These are phyloP conservation scores for Anas platyrhynchos DNA, from an alignment of 2,113 vertebrate species.

Conservation along the genomic window DNA sequence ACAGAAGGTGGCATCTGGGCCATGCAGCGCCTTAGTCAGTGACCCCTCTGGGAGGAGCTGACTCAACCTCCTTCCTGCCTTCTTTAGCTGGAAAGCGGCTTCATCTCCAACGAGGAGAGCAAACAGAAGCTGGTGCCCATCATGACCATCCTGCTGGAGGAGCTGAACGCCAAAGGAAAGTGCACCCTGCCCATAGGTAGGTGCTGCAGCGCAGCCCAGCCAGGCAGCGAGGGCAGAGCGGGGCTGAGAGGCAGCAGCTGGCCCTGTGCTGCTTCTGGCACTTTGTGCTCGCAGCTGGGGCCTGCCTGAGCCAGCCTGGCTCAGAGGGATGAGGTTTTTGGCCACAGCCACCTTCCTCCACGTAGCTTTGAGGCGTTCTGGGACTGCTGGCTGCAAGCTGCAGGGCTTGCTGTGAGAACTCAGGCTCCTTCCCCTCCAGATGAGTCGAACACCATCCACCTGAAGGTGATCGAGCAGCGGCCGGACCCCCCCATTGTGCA, in stretches of 20 bases:
- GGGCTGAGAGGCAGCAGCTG: not conserved
- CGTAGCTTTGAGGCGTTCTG: not conserved
- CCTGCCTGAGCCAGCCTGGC: not conserved
- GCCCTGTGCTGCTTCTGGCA: not conserved
- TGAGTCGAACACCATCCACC: slow-evolving; percentile 94
- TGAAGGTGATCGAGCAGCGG: slow-evolving; percentile 92
- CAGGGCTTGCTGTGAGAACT: not conserved
- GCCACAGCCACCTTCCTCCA: not conserved
- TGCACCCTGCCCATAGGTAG: slow-evolving; percentile 95
- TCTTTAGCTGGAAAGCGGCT: slow-evolving; percentile 92
- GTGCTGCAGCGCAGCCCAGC: not conserved
- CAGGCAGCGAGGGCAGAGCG: rapidly evolving
- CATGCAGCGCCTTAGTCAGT: rapidly evolving
- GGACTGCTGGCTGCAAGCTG: rapidly evolving
- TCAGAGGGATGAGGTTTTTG: not conserved
- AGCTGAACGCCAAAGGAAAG: slow-evolving; percentile 92
- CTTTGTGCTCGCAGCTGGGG: not conserved
- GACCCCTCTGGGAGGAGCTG: not conserved
- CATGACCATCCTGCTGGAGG: slow-evolving; percentile 95
- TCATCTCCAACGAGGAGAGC: slow-evolving; percentile 96
- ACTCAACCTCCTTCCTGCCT: not conserved
- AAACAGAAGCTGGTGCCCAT: slow-evolving; percentile 96
- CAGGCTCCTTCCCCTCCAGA: slow-evolving; percentile 72
- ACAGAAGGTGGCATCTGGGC: rapidly evolving
- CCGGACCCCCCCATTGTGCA: slow-evolving; percentile 90